Evolutionary conservation across 2,113 vertebrate genomes (phyloP).

Genomic region (Xerus inauris): DNA sequence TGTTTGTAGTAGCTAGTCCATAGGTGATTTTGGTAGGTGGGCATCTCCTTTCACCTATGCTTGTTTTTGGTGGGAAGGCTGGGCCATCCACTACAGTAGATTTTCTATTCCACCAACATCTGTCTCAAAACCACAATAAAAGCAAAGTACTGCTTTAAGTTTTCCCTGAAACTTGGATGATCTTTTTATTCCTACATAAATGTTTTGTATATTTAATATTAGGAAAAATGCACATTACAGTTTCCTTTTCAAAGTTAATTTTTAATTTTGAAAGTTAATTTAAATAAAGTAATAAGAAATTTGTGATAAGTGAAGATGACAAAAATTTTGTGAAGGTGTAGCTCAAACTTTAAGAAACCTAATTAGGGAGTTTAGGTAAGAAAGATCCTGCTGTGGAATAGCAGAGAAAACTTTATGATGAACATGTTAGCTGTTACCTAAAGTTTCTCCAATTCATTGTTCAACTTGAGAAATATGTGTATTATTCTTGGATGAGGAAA

Average conservation of each 20-base stretch:
- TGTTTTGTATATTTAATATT: background rate
- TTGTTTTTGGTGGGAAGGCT: background rate
- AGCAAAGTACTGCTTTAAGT: background rate
- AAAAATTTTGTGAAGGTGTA: background rate
- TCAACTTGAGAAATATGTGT: background rate
- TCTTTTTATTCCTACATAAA: slow-evolving; percentile 42
- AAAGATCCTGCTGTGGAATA: background rate
- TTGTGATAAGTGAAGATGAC: background rate
- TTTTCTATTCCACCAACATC: background rate
- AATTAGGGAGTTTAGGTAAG: background rate
- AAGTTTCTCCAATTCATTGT: background rate
- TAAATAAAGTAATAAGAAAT: slow-evolving; percentile 8
- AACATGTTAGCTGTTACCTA: background rate
- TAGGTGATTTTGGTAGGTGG: background rate
- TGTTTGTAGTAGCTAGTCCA: background rate
- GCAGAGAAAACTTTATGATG: background rate
- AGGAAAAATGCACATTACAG: background rate
- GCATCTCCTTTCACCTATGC: background rate
- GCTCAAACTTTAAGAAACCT: background rate
- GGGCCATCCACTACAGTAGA: fast-evolving
- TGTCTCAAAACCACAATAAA: background rate
- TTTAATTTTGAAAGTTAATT: background rate
- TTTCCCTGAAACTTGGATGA: background rate
- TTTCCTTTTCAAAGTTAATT: slow-evolving; percentile 42
- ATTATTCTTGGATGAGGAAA: slow-evolving; percentile 15